These are phyloP conservation scores for Orchestia grillus DNA, from an alignment of 1,140 invertebrate genomes.

Conservation along the genomic window DNA sequence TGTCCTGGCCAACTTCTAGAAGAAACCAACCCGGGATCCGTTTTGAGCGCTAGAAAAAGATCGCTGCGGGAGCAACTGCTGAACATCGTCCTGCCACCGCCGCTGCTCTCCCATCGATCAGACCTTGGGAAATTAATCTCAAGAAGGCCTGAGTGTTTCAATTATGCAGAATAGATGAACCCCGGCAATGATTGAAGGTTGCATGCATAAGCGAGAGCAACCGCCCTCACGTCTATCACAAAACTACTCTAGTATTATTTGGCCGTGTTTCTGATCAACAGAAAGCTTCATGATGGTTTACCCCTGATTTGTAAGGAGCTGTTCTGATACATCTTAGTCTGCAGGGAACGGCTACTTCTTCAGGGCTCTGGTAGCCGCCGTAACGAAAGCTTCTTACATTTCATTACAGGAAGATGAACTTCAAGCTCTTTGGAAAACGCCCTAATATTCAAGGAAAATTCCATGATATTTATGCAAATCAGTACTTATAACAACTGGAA, in stretches of 20 bases:
- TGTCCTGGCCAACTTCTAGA: neutral
- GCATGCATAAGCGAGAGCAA: slow-evolving; percentile 25
- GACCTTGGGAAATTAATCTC: slow-evolving; percentile 17
- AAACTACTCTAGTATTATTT: neutral
- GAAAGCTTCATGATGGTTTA: neutral
- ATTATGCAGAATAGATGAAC: slow-evolving; percentile 54
- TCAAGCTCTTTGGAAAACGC: neutral
- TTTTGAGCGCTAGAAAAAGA: neutral
- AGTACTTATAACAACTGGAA: no score
- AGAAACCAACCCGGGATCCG: neutral
- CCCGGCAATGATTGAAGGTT: slow-evolving; percentile 43
- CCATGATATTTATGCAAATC: no score
- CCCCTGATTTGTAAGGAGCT: neutral
- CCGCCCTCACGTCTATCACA: neutral
- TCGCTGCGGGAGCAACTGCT: neutral
- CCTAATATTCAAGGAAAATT: no score
- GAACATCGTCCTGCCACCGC: slow-evolving; percentile 41
- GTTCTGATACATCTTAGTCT: neutral
- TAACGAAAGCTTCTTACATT: neutral
- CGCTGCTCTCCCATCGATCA: slow-evolving; percentile 9
- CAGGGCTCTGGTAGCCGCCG: neutral
- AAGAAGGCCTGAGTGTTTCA: slow-evolving; percentile 51
- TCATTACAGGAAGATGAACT: neutral
- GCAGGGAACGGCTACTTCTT: neutral
- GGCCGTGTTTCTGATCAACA: neutral